A percentile compares a stretch with the other conserved stretches of the same genome.
Evolutionary conservation across 2,797 vertebrate genomes (phyloP).

Genomic region (Gymnoscopelus braueri): DNA sequence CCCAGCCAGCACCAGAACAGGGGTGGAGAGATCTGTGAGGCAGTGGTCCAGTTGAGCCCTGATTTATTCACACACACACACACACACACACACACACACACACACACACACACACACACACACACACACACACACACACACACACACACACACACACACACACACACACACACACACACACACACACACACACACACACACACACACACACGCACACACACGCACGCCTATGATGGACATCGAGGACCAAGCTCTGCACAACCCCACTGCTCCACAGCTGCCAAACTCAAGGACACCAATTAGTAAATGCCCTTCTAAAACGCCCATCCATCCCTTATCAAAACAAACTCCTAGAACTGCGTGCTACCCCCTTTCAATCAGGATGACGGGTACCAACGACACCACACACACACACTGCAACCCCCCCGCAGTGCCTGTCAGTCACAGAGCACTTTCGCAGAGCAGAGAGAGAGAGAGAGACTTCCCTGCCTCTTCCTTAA

Average conservation of each 20-base stretch:
- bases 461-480: constrained; percentile 76
- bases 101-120: constrained; percentile 16
- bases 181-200: constrained; percentile 5
- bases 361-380: constrained; percentile 68
- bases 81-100: constrained; percentile 40
- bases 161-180: constrained; percentile 9
- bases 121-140: constrained; percentile 20
- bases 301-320: constrained; percentile 64
- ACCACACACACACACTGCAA: constrained; percentile 9
- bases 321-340: constrained; percentile 52
- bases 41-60: constrained; percentile 83
- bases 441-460: constrained; percentile 76
- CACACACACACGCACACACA: constrained; percentile 32
- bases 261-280: constrained; percentile 46
- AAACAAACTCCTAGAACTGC: constrained; percentile 75
- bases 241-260: constrained; percentile 53
- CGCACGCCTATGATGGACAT: constrained; percentile 35
- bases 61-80: constrained; percentile 24
- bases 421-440: constrained; percentile 67
- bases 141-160: constrained; percentile 5
- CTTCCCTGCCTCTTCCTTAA: constrained; percentile 82
- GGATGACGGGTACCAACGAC: constrained; percentile 77
- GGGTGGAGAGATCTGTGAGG: constrained; percentile 76
- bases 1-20: constrained; percentile 73
- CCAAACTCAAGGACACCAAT: constrained; percentile 72